Conservation (phyloP, 2,797 vertebrate genomes). For the Manis crassicaudata region DNA sequence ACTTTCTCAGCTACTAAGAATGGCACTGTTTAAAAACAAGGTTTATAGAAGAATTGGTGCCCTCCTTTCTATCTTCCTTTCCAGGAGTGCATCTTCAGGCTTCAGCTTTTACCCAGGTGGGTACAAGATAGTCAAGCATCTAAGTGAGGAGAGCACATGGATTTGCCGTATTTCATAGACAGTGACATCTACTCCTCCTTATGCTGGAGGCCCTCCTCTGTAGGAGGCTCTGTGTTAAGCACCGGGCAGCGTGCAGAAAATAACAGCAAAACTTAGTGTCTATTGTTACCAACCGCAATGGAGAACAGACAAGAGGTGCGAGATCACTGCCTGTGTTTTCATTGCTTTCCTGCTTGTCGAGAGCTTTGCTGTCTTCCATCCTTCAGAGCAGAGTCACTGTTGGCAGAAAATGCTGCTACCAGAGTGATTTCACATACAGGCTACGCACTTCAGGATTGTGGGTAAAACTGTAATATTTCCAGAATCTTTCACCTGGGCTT, state of each 20-base stretch:
- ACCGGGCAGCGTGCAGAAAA: background rate
- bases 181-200: background rate
- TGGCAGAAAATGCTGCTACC: background rate
- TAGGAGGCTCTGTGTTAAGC: background rate
- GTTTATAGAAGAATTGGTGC: background rate
- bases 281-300: background rate
- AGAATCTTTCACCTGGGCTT: too few species aligned
- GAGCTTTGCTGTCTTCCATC: background rate
- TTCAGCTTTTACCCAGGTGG: background rate
- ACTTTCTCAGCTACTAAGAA: background rate
- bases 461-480: too few species aligned
- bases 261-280: background rate
- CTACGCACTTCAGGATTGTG: background rate
- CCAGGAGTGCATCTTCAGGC: background rate
- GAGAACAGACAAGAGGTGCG: background rate
- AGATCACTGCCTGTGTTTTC: background rate
- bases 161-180: background rate
- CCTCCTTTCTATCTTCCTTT: background rate
- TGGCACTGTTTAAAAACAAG: background rate
- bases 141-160: background rate
- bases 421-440: background rate
- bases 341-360: background rate
- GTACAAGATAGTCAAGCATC: background rate
- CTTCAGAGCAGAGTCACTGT: background rate
- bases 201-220: background rate